Evolutionary conservation across 1,140 invertebrate genomes (phyloP).

Genomic region (Bombus breviceps): DNA sequence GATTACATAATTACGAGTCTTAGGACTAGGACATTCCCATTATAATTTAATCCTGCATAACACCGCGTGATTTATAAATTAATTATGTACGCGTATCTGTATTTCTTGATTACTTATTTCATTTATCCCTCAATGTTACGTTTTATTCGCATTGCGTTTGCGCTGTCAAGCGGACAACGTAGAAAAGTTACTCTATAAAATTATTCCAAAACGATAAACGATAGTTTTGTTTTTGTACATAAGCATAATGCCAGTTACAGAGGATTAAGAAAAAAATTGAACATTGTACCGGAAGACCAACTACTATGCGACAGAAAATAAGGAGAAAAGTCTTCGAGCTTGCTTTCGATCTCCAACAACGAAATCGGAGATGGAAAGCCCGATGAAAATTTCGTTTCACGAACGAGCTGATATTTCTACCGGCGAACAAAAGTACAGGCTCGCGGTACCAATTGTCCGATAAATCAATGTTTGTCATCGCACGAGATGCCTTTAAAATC

Average conservation of each 20-base stretch:
- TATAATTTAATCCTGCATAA: too few species aligned
- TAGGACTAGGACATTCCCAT: too few species aligned
- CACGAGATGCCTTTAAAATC: constrained; percentile 15
- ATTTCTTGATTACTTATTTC: too few species aligned
- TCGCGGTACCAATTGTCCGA: background rate
- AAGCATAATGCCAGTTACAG: too few species aligned
- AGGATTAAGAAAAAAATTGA: background rate
- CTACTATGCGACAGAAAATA: too few species aligned
- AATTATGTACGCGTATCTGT: too few species aligned
- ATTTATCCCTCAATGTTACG: too few species aligned
- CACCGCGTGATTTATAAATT: too few species aligned
- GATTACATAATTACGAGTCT: too few species aligned
- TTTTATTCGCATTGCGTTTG: too few species aligned
- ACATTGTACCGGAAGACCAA: too few species aligned
- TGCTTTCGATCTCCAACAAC: background rate
- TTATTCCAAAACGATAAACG: background rate
- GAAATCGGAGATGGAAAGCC: background rate
- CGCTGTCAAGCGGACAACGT: background rate
- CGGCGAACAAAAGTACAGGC: background rate
- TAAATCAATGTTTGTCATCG: constrained; percentile 6
- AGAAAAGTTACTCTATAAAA: background rate
- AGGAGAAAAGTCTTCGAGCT: background rate
- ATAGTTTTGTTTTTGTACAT: background rate
- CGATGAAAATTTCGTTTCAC: background rate
- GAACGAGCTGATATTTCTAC: background rate